phyloP scores from a whole-genome alignment of 2,113 vertebrate species.

The Grallaria varia region DNA sequence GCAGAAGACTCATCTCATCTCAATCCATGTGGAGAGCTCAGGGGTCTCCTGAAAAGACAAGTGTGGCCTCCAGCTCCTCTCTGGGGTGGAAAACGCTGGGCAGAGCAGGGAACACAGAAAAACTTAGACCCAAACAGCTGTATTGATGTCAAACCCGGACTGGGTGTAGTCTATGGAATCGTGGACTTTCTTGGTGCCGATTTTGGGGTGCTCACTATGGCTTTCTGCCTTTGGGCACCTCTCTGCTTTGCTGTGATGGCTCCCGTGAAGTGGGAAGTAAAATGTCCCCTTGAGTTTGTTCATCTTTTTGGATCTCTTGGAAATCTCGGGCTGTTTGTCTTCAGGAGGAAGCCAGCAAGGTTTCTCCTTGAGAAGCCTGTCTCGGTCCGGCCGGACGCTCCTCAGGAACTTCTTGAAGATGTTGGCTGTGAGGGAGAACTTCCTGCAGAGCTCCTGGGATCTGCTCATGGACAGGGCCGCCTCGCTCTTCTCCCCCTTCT shows the following conservation, averaged over 20 bases:
- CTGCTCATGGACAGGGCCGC: conserved; percentile 70
- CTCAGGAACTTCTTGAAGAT: conserved; percentile 95
- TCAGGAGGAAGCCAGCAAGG: conserved; percentile 85
- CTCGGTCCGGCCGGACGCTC: conserved; percentile 88
- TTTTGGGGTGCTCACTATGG: conserved; percentile 57
- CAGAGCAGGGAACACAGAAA: background rate
- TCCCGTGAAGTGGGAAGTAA: conserved; percentile 82
- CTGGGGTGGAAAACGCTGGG: background rate
- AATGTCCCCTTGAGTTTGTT: conserved; percentile 82
- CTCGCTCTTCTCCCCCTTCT: conserved; percentile 71
- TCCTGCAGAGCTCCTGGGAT: conserved; percentile 88
- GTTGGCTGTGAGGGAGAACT: conserved; percentile 90
- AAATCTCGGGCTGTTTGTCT: conserved; percentile 73
- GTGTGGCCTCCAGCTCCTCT: background rate
- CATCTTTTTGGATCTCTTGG: conserved; percentile 85
- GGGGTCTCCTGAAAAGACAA: background rate
- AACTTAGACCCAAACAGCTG: conserved; percentile 93
- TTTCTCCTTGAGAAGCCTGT: conserved; percentile 91
- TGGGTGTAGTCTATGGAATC: conserved; percentile 67
- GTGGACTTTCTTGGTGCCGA: conserved; percentile 63
- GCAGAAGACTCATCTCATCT: background rate
- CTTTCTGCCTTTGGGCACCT: conserved; percentile 60
- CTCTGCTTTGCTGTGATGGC: conserved; percentile 71
- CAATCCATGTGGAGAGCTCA: rapidly evolving
- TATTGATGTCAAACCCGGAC: conserved; percentile 90